A percentile compares a stretch with the other conserved stretches of the same genome.
Conservation (phyloP, 2,888 invertebrate species). For the Palloptera scutellata region DNA sequence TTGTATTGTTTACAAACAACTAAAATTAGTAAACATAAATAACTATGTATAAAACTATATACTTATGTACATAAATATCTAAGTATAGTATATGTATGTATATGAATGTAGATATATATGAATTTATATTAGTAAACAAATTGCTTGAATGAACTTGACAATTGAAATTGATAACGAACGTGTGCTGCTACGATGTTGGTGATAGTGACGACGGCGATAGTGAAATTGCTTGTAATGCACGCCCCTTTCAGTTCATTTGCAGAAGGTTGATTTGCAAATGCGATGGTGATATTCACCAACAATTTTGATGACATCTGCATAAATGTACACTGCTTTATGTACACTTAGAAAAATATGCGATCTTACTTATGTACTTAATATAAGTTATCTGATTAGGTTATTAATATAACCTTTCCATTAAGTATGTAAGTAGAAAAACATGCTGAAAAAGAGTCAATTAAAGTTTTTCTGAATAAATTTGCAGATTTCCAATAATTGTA, state of each 20-base stretch:
- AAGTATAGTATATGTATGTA: not conserved
- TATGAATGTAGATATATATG: not conserved
- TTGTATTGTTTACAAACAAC: slow-evolving; percentile 21
- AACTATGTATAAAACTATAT: not conserved
- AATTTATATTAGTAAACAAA: slow-evolving; percentile 32
- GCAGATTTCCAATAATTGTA: too few relatives aligned
- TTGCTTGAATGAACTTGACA: slow-evolving; percentile 45
- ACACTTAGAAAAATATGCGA: not conserved
- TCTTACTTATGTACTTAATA: too few relatives aligned
- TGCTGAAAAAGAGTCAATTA: too few relatives aligned
- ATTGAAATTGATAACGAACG: slow-evolving; percentile 38
- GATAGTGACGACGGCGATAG: slow-evolving; percentile 16
- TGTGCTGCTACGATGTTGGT: not conserved
- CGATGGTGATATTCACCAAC: slow-evolving; percentile 4
- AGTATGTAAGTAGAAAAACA: too few relatives aligned
- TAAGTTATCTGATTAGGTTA: too few relatives aligned
- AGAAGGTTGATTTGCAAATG: too few relatives aligned
- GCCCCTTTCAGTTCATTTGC: too few relatives aligned
- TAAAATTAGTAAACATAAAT: slow-evolving; percentile 3
- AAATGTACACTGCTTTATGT: not conserved
- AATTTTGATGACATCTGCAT: slow-evolving; percentile 1
- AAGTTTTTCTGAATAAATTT: too few relatives aligned
- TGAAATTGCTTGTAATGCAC: not conserved
- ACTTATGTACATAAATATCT: not conserved
- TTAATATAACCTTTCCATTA: too few relatives aligned